Evolutionary conservation across 2,797 vertebrate species (phyloP).

Genomic region (Myotis vivesi): DNA sequence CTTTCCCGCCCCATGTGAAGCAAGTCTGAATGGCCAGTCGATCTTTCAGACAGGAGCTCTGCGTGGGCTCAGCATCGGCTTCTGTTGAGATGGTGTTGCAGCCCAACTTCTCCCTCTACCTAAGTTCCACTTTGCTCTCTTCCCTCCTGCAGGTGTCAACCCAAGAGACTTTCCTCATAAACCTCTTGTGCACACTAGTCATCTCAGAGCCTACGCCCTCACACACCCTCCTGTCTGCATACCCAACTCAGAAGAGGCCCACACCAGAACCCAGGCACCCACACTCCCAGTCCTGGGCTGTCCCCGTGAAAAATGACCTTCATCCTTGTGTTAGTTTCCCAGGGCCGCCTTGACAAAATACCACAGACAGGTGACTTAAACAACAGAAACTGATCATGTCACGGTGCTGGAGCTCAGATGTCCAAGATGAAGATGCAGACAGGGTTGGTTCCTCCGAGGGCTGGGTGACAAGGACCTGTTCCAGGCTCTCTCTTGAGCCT

Average conservation of each 20-base stretch:
- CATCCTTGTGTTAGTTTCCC: not conserved
- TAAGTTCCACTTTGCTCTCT: not conserved
- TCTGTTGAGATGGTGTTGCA: too few relatives aligned
- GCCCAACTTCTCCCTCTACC: not conserved
- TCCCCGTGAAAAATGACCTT: not conserved
- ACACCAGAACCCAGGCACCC: not conserved
- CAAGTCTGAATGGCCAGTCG: not conserved
- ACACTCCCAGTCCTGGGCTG: too few relatives aligned
- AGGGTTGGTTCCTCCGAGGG: not conserved
- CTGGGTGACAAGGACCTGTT: not conserved
- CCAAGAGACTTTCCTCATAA: not conserved
- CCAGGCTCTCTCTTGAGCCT: not conserved
- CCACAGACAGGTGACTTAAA: not conserved
- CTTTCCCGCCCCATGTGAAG: fast-evolving
- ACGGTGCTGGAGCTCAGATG: not conserved
- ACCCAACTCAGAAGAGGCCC: not conserved
- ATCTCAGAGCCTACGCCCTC: not conserved
- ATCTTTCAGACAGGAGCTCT: not conserved
- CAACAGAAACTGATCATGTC: not conserved
- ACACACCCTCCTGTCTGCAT: not conserved
- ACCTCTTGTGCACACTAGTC: too few relatives aligned
- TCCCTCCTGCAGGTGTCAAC: not conserved
- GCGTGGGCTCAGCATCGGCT: not conserved
- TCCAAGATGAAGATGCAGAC: not conserved
- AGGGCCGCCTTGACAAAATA: not conserved